Evolutionary conservation across 2,113 vertebrate species (phyloP).

Genomic region (Procavia capensis): DNA sequence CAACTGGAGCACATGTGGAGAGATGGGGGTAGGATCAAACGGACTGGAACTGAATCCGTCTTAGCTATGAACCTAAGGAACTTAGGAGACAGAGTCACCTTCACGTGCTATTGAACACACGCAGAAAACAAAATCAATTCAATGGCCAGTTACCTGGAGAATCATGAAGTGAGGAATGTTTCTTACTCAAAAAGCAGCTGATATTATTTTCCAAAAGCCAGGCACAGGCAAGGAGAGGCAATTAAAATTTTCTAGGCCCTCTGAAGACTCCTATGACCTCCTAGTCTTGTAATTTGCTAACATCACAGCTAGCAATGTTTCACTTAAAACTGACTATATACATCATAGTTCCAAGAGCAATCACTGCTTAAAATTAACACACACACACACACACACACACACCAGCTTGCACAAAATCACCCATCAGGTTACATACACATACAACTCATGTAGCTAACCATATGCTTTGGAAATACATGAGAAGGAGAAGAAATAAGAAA

Average conservation of each 20-base stretch:
- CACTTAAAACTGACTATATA: conserved; percentile 37
- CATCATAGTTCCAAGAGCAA: neutral
- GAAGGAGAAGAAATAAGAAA: neutral
- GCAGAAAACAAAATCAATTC: conserved; percentile 63
- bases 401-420: neutral
- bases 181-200: conserved; percentile 64
- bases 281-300: conserved; percentile 43
- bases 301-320: conserved; percentile 47
- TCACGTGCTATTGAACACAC: conserved; percentile 60
- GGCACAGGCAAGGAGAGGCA: conserved; percentile 43
- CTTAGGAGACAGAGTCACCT: conserved; percentile 65
- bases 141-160: conserved; percentile 74
- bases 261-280: conserved; percentile 54
- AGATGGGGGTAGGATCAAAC: neutral
- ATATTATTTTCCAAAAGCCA: conserved; percentile 53
- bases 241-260: conserved; percentile 65
- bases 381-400: neutral
- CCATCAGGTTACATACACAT: neutral
- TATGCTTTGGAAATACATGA: neutral
- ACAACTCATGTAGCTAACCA: neutral
- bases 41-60: neutral
- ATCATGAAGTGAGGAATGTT: conserved; percentile 35
- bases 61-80: conserved; percentile 50
- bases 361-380: neutral
- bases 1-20: neutral